These are phyloP conservation scores for Microtus montanus DNA, from an alignment of 2,113 vertebrate species.

Conservation along the genomic window DNA sequence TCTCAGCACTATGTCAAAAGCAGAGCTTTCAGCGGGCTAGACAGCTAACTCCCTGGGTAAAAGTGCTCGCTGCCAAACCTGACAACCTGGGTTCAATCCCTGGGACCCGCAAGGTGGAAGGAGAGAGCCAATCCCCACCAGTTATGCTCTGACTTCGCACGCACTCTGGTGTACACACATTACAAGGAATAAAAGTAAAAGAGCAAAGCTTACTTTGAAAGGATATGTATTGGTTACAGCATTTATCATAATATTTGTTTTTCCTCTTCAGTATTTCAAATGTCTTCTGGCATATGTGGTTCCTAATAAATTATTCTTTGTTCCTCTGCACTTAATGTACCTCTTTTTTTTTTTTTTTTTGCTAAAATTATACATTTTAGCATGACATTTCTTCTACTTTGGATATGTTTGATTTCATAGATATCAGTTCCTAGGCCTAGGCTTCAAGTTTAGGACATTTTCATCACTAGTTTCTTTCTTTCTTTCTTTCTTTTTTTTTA, in stretches of 20 bases:
- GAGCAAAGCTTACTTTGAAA: not conserved
- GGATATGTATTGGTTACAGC: constrained; percentile 12
- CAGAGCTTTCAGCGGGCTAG: not conserved
- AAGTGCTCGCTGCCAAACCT: not conserved
- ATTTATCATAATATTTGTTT: not conserved
- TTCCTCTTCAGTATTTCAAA: not conserved
- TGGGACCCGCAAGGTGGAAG: not conserved
- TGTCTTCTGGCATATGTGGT: not conserved
- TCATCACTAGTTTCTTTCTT: not conserved
- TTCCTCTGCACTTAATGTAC: not conserved
- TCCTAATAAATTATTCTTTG: constrained; percentile 4
- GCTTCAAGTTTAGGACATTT: not conserved
- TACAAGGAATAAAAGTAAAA: not conserved
- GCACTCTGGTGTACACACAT: not conserved
- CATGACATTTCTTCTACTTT: constrained; percentile 3
- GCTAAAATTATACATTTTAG: constrained; percentile 12
- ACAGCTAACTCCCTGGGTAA: not conserved
- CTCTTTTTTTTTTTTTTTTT: not conserved
- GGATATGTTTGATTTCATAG: not conserved
- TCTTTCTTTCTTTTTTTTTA: too few species aligned
- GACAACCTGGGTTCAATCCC: not conserved
- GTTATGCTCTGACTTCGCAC: not conserved
- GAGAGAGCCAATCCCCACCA: not conserved
- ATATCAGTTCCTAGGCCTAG: not conserved
- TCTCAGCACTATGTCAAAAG: not conserved